phyloP scores from a whole-genome alignment of 2,797 vertebrate genomes.

The Pantherophis alleghaniensis region DNA sequence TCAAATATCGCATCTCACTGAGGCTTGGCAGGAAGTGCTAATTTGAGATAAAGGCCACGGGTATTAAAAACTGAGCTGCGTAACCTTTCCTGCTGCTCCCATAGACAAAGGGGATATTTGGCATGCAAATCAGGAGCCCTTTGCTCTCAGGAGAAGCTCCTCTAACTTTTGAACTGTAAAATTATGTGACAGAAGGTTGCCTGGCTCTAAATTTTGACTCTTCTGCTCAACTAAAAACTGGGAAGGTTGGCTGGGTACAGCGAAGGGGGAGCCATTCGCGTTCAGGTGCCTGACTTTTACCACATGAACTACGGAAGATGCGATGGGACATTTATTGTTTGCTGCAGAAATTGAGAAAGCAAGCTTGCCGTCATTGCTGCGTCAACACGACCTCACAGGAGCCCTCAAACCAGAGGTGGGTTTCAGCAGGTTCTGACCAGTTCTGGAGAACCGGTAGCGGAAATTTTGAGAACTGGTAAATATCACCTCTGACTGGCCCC shows the following conservation, averaged over 20 bases:
- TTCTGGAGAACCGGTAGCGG: too few species aligned
- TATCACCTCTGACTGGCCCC: too few species aligned
- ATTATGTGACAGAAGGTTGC: constrained; percentile 45
- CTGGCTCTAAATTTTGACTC: constrained; percentile 3
- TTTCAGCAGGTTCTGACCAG: too few species aligned
- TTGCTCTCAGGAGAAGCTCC: constrained; percentile 50
- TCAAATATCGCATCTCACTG: constrained; percentile 53
- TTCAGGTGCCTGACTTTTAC: constrained; percentile 40
- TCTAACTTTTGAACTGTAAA: constrained; percentile 52
- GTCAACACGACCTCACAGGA: too few species aligned
- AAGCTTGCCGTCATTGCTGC: too few species aligned
- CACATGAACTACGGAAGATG: constrained; percentile 13
- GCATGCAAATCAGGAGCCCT: constrained; percentile 50
- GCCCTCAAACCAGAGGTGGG: too few species aligned
- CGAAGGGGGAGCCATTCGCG: constrained; percentile 24
- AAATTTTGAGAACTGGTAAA: too few species aligned
- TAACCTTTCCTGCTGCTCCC: constrained; percentile 44
- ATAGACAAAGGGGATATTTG: constrained; percentile 34
- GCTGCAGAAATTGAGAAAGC: not conserved
- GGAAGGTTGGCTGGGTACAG: constrained; percentile 2
- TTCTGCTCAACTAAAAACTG: constrained; percentile 10
- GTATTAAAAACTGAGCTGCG: constrained; percentile 11
- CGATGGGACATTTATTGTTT: not conserved
- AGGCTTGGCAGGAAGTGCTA: constrained; percentile 39
- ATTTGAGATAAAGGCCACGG: constrained; percentile 57